Evolutionary conservation across 2,888 invertebrate genomes (phyloP), one percentile per base, ranked within the genome.

Genomic region (Lasioglossum oenotherae): DNA sequence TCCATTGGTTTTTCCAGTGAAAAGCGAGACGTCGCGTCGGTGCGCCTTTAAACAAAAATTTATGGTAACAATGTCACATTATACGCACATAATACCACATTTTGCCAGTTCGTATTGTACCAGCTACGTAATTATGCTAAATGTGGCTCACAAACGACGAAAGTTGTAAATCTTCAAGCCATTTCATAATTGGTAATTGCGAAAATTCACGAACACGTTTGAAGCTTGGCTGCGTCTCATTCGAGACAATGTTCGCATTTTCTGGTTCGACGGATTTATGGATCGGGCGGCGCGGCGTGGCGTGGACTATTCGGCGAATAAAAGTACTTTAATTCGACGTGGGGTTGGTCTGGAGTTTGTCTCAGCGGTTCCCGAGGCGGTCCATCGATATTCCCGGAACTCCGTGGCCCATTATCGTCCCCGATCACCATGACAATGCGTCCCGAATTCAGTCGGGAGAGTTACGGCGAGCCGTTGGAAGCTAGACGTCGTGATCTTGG

Each of bases 351-450:
- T n/a, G n/a, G n/a, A n/a, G 64, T 31, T 64, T 64, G 64, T 64
- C 64, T 67, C 35, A 1, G 35, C 23, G 35, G 10, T 67, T 35
- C 35, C 23, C 67, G 64, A 16, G 64, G 35, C 8, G 67, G 19
- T 67, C 35, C 67, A 67, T 67, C 67, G 67, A 67, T 67, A 67
- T 67, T 67, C 67, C 35, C 10, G 19, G 23, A 35, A 67, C 67
- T 35, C 67, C 35, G 67, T 67, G 16, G 73, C 73, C 85, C 82
- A 81, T 89, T 85, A 81, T 84, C 85, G 64, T 73, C 60, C 53
- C 41, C 81, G 82, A 87, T 90, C 89, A 82, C 80, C 87, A 85
- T 88, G 84, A 90, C 89, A 90, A 90, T 90, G 84, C 88, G 74
- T 53, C 67, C 74, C 41, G 85, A 89, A 88, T 90, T 91, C 86